Percentiles rank a stretch among this genome's conserved stretches.
phyloP scores from a whole-genome alignment of 2,888 invertebrate genomes.

The Rotaria sp. region DNA sequence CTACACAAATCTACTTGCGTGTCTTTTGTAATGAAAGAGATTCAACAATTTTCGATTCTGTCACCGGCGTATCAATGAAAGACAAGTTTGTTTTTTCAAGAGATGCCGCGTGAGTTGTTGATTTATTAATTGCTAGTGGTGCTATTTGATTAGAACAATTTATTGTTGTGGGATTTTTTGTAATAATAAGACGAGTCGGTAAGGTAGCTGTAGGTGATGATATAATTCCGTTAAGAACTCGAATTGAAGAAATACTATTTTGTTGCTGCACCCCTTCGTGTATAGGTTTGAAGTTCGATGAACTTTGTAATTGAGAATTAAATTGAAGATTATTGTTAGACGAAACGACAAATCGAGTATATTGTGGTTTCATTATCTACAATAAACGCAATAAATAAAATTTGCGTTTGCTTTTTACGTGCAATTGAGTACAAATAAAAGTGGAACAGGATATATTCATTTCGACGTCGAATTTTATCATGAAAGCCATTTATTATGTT shows the following conservation, averaged over 20 bases:
- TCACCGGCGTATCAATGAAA: too few relatives aligned
- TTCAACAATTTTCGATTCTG: too few relatives aligned
- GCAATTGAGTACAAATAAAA: too few relatives aligned
- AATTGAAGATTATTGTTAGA: not conserved
- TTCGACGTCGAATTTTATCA: not conserved
- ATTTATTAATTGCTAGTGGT: too few relatives aligned
- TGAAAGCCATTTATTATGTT: not conserved
- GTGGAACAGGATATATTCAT: not conserved
- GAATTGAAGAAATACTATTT: not conserved
- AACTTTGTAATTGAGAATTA: not conserved
- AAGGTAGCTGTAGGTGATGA: too few relatives aligned
- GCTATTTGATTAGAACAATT: too few relatives aligned
- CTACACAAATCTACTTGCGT: too few relatives aligned
- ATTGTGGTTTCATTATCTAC: not conserved
- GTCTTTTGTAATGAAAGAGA: too few relatives aligned
- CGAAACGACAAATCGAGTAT: not conserved
- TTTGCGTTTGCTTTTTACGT: not conserved
- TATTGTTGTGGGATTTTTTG: too few relatives aligned
- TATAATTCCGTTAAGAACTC: not conserved
- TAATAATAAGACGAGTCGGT: too few relatives aligned
- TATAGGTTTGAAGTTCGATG: not conserved
- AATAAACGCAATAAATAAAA: not conserved
- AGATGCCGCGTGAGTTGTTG: too few relatives aligned
- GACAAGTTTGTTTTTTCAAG: too few relatives aligned
- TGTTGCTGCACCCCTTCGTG: not conserved